A percentile compares a stretch with the other conserved stretches of the same genome.
Evolutionary conservation across 2,888 invertebrate genomes (phyloP).

Genomic region (Alsophila aescularia): DNA sequence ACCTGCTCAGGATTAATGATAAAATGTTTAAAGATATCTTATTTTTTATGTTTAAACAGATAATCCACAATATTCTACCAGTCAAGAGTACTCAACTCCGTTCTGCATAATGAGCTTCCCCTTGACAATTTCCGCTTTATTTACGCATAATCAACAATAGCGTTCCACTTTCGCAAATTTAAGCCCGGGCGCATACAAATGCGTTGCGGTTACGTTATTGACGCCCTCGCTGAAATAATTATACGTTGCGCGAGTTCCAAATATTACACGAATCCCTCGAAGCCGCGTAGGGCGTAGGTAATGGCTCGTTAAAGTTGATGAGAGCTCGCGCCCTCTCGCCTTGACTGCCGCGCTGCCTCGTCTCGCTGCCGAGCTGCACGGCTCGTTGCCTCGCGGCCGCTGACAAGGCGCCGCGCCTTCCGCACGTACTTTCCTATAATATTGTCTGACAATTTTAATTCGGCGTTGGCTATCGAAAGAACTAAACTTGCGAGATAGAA

Average conservation of each 20-base stretch:
- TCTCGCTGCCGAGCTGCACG: constrained; percentile 44
- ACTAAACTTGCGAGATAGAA: background rate
- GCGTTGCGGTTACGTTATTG: constrained; percentile 72
- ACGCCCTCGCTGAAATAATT: constrained; percentile 79
- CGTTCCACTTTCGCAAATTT: constrained; percentile 44
- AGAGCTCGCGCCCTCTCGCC: constrained; percentile 67
- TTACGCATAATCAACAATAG: constrained; percentile 24
- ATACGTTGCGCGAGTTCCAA: constrained; percentile 77
- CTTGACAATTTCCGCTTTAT: constrained; percentile 12
- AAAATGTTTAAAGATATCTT: no score
- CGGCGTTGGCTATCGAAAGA: background rate
- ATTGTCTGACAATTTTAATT: constrained; percentile 44
- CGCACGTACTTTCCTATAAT: no score
- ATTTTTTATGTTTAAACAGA: no score
- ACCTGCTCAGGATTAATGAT: no score
- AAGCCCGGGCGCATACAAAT: constrained; percentile 62
- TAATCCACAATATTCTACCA: background rate
- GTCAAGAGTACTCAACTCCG: background rate
- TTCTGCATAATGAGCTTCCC: background rate
- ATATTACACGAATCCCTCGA: constrained; percentile 72
- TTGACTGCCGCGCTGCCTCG: constrained; percentile 46
- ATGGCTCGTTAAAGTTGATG: constrained; percentile 83
- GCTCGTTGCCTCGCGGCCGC: constrained; percentile 50
- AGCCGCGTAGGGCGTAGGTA: constrained; percentile 57
- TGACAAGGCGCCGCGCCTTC: constrained; percentile 53